Percentiles rank a stretch among this genome's conserved stretches.
phyloP scores from a whole-genome alignment of 2,888 invertebrate genomes.

The Frankliniella intonsa region DNA sequence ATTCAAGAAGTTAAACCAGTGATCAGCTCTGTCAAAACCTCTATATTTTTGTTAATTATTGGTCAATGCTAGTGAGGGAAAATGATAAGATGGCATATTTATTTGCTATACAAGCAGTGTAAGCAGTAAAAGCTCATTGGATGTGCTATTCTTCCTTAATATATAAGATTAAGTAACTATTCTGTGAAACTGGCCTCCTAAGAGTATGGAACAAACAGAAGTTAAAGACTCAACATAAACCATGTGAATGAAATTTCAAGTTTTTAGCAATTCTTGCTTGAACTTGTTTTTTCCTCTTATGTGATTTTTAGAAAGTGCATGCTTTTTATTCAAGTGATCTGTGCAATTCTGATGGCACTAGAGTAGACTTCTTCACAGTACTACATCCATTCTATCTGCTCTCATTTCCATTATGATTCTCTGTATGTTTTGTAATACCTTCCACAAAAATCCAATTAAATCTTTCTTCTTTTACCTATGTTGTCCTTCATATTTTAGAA shows the following conservation, averaged over 20 bases:
- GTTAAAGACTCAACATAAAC: neutral
- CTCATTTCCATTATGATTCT: neutral
- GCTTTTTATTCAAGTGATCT: neutral
- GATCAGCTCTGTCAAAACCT: neutral
- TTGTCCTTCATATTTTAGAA: too few relatives aligned
- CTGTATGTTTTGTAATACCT: too few relatives aligned
- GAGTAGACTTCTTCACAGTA: neutral
- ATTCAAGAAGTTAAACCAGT: neutral
- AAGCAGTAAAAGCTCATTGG: neutral
- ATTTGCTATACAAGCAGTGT: neutral
- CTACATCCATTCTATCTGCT: neutral
- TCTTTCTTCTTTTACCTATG: neutral
- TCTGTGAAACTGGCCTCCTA: neutral
- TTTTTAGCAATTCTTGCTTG: neutral
- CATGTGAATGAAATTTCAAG: neutral
- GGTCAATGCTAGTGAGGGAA: neutral
- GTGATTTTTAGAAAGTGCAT: constrained; percentile 10
- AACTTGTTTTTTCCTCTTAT: neutral
- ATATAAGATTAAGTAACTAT: neutral
- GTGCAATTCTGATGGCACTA: neutral
- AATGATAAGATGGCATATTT: neutral
- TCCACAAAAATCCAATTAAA: neutral
- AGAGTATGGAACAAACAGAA: constrained; percentile 10
- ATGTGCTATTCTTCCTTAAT: neutral
- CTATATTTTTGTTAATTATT: constrained; percentile 20